Conservation (phyloP, 2,113 vertebrate species). For the Sceloporus undulatus region DNA sequence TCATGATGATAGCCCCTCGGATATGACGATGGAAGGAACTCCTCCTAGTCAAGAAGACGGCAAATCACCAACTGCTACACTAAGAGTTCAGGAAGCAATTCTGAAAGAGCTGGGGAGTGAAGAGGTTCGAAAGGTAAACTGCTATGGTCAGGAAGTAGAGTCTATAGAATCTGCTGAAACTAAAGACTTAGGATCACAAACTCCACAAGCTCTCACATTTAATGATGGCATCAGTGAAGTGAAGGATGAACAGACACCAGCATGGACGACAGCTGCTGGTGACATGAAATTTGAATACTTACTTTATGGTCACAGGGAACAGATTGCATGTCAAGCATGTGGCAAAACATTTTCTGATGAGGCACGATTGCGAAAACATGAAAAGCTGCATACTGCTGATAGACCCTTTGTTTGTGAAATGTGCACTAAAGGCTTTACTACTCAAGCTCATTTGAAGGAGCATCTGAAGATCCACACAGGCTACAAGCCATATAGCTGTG, state of each 20-base stretch:
- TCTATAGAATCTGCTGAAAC: constrained; percentile 88
- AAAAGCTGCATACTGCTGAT: constrained; percentile 95
- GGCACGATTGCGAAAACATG: constrained; percentile 91
- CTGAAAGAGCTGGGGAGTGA: constrained; percentile 95
- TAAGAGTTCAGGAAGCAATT: constrained; percentile 96
- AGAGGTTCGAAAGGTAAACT: constrained; percentile 96
- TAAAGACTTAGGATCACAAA: constrained; percentile 88
- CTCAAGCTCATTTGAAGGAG: constrained; percentile 96
- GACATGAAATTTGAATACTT: constrained; percentile 99
- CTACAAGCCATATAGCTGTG: constrained; percentile 97
- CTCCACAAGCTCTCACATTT: constrained; percentile 90
- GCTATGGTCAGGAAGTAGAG: constrained; percentile 97
- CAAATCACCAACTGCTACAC: constrained; percentile 85
- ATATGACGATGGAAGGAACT: constrained; percentile 86
- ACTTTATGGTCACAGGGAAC: constrained; percentile 95
- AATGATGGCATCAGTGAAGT: constrained; percentile 93
- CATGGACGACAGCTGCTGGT: constrained; percentile 87
- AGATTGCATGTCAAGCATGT: constrained; percentile 91
- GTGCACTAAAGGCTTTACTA: constrained; percentile 98
- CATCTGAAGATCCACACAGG: constrained; percentile 98
- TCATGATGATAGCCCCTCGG: constrained; percentile 88
- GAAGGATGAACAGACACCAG: constrained; percentile 88
- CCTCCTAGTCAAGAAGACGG: constrained; percentile 87
- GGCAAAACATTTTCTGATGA: constrained; percentile 94
- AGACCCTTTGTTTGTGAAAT: constrained; percentile 96